Conservation (phyloP, 2,888 invertebrate species). For the Coleophora deauratella region DNA sequence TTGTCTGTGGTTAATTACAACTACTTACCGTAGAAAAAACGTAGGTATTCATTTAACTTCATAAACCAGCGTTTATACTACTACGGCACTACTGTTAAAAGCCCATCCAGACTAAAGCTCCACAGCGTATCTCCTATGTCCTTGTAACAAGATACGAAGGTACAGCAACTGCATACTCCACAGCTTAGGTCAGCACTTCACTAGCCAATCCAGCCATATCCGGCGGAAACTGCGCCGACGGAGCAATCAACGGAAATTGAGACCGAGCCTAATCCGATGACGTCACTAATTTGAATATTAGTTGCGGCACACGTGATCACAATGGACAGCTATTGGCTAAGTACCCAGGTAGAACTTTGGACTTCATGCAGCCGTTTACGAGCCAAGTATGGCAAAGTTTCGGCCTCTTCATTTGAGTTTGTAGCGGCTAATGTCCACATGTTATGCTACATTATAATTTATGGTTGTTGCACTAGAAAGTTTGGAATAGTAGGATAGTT, state of each 20-base stretch:
- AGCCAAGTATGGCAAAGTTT: constrained; percentile 22
- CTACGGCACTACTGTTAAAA: no score
- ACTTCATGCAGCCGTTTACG: constrained; percentile 30
- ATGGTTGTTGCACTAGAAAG: neutral
- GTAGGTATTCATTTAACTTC: no score
- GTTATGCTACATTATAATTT: neutral
- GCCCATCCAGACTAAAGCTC: no score
- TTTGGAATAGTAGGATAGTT: no score
- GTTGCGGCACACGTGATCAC: constrained; percentile 25
- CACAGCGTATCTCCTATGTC: no score
- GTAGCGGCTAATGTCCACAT: constrained; percentile 1
- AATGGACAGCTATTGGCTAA: constrained; percentile 15
- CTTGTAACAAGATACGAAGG: no score
- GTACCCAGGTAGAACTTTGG: neutral
- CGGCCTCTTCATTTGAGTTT: neutral
- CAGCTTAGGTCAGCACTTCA: no score
- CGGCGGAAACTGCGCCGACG: constrained; percentile 10
- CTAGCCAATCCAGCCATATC: constrained; percentile 5
- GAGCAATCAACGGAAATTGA: constrained; percentile 30
- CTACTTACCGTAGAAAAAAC: no score
- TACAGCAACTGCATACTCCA: no score
- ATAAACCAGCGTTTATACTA: no score
- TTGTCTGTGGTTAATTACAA: no score
- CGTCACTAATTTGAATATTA: constrained; percentile 39
- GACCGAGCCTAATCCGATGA: constrained; percentile 30